Evolutionary conservation across 1,140 invertebrate species (phyloP), one percentile per base, ranked within the genome.

Genomic region (Stenopsyche tienmushanensis): DNA sequence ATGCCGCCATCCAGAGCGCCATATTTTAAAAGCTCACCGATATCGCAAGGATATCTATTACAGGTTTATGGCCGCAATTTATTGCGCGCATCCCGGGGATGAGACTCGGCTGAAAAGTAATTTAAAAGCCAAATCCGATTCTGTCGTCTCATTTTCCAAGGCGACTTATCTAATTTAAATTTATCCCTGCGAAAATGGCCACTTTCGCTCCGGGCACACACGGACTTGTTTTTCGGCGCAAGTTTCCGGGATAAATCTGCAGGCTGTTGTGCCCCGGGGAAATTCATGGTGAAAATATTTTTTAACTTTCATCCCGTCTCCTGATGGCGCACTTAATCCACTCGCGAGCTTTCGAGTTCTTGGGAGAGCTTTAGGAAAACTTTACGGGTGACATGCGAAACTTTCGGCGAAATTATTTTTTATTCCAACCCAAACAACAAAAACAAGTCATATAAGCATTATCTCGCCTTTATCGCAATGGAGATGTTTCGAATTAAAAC

Each of bases 101-200:
- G 39, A 57, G 26, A 54, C 21, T 54, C 25, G 52, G 3, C 15
- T 21, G 17, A 47, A 39, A 60, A 60, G 42, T 60, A 60, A 60
- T 60, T 47, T 60, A 49, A 60, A 60, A 60, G 41, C 26, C 24
- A 60, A 60, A 60, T 60, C 42, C 21, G 57, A 60, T 60, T 47
- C 44, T 18, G 42, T 26, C 15, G 34, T 26, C 9, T 20, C 13
- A n/a, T 41, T 55, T 55, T 21, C 26, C n/a, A n/a, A n/a, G n/a
- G 34, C 54, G 54, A 57, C 39, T 57, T 57, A 57, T 34, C 41
- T 47, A 60, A 60, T 60, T 60, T 60, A 47, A 13, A 47, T 20
- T 5, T 47, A 47, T 9, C 18, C 10, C 5, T 7, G 5, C 7
- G 17, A 20, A 15, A 47, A 20, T 8, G 7, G 44, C 44, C 18